Conservation (phyloP, 2,888 invertebrate species). For the Plagodis dolabraria region DNA sequence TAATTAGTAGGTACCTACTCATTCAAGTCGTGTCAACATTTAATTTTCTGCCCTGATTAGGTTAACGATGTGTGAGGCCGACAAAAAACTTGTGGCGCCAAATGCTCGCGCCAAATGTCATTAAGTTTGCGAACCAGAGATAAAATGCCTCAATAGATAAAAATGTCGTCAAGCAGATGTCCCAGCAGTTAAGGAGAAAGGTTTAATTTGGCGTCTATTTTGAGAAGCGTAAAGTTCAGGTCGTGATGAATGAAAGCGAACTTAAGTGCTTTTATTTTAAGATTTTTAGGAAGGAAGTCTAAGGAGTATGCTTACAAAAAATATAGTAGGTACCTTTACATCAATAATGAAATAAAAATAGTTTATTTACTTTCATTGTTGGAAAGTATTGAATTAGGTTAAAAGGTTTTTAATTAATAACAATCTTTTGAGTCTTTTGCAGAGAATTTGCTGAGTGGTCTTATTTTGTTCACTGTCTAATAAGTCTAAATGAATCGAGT, state of each 20-base stretch:
- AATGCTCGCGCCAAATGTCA: slow-evolving; percentile 65
- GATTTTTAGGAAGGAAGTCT: slow-evolving; percentile 33
- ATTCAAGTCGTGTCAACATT: slow-evolving; percentile 15
- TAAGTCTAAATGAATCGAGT: too few relatives aligned
- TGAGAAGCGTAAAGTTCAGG: slow-evolving; percentile 13
- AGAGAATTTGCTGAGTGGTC: too few relatives aligned
- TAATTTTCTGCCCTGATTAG: slow-evolving; percentile 50
- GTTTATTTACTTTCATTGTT: too few relatives aligned
- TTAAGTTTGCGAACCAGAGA: slow-evolving; percentile 59
- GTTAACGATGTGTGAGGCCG: slow-evolving; percentile 64
- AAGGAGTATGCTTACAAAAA: neutral
- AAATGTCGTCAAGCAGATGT: slow-evolving; percentile 63
- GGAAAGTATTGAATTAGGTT: too few relatives aligned
- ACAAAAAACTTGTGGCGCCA: slow-evolving; percentile 61
- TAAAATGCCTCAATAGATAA: slow-evolving; percentile 56
- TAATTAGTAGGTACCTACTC: too few relatives aligned
- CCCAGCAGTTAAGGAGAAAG: slow-evolving; percentile 16
- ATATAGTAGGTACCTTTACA: neutral
- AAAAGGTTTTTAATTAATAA: too few relatives aligned
- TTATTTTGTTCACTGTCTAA: too few relatives aligned
- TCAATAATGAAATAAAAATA: too few relatives aligned
- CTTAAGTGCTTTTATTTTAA: slow-evolving; percentile 31
- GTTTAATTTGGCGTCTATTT: slow-evolving; percentile 32
- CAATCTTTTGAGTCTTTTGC: too few relatives aligned
- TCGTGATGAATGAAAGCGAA: slow-evolving; percentile 19